A percentile compares a stretch with the other conserved stretches of the same genome.
These are phyloP conservation scores for Pseudoatta argentina DNA, from an alignment of 1,140 invertebrate species.

Conservation along the genomic window DNA sequence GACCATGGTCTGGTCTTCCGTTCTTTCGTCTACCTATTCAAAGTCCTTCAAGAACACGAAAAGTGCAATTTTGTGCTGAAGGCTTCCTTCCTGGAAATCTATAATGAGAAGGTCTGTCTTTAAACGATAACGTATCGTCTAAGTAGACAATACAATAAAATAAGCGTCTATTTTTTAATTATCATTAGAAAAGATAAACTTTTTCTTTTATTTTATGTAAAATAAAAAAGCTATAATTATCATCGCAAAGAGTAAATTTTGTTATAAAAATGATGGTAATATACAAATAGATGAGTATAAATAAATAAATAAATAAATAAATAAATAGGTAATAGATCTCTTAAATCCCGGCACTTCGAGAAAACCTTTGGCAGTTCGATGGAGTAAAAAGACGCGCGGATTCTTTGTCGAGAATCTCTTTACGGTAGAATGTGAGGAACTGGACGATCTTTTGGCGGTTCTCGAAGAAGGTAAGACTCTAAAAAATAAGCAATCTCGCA, in stretches of 20 bases:
- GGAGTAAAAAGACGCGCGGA: constrained; percentile 96
- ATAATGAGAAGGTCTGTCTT: constrained; percentile 95
- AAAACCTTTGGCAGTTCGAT: constrained; percentile 94
- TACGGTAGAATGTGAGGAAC: constrained; percentile 96
- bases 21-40: constrained; percentile 96
- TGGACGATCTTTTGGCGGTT: constrained; percentile 97
- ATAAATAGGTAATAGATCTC: constrained; percentile 95
- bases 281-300: neutral
- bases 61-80: constrained; percentile 95
- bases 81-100: constrained; percentile 97
- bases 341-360: constrained; percentile 94
- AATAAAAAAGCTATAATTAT: constrained; percentile 4
- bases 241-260: neutral
- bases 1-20: constrained; percentile 95
- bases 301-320: constrained; percentile 4
- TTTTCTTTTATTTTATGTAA: neutral
- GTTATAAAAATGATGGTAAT: neutral
- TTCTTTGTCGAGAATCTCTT: constrained; percentile 99
- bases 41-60: constrained; percentile 91
- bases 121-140: neutral
- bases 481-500: neutral
- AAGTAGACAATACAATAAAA: neutral
- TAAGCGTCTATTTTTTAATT: neutral
- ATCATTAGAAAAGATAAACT: neutral
- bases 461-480: constrained; percentile 94